Base-by-base conservation (phyloP, 2,113 vertebrate genomes). In the Halcyon senegalensis region DNA sequence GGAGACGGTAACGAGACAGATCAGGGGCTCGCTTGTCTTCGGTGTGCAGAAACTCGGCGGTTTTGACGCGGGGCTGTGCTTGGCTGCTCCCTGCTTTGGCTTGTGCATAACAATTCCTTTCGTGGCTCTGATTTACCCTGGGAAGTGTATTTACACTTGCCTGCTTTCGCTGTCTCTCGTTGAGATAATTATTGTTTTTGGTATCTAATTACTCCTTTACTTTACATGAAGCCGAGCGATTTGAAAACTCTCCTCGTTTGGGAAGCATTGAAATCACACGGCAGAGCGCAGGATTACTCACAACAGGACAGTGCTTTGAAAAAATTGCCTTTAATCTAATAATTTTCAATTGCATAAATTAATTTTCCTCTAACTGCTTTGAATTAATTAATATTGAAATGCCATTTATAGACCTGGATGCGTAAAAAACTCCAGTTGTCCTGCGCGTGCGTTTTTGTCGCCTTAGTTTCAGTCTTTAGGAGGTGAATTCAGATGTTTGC, bases 291-390 rank as follows among this genome's bases (percentile, higher is more conserved):
- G 75, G 53, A 68, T 79, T 43, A 18, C 62, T 80, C 63, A 62
- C 60, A 93, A 60, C 93, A 76, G 80, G 90, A 87, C 15, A 31
- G 51, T 21, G 69, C 17, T 41, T 83, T 53, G 12, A 84, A 92
- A 72, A 93, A 94, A 46, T 4, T 8, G 39, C 89, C 75, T 94
- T 89, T 96, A 93, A 97, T 94, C 86, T 93, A 87, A 84, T 96
- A 94, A 87, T 92, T 94, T 90, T 89, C 94, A 96, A 94, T 97
- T 93, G 66, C 86, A 58, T 75, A 87, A 94, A 96, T 95, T 84
- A 92, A 68, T 84, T 84, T 87, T 30, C 53, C 48, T 56, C 30
- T 76, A 62, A 68, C 84, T 75, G 59, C 44, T n/a, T 23, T 37
- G 66, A 87, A 70, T 91, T 96, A 96, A 91, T 93, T 80, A 84